Percentiles rank a stretch among this genome's conserved stretches.
phyloP scores from a whole-genome alignment of 1,140 invertebrate genomes.

The Drosophila azteca region DNA sequence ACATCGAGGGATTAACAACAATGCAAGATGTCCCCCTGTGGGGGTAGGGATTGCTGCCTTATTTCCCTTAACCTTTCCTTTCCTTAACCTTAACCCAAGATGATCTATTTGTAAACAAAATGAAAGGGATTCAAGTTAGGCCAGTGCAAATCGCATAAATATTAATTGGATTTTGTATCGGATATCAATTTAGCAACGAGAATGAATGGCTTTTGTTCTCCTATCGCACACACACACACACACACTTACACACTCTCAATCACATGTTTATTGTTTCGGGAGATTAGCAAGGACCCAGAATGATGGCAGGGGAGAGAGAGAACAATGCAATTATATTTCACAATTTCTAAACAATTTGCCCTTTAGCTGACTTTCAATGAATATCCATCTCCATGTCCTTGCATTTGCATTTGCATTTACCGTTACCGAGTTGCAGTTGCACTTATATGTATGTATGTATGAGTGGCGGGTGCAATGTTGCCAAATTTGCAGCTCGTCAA shows the following conservation, averaged over 20 bases:
- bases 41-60: too few relatives aligned
- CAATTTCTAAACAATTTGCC: slow-evolving; percentile 56
- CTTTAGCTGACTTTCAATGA: slow-evolving; percentile 51
- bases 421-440: slow-evolving; percentile 4
- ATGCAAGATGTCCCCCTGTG: too few relatives aligned
- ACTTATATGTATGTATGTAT: too few relatives aligned
- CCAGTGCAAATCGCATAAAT: neutral
- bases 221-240: too few relatives aligned
- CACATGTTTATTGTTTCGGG: slow-evolving; percentile 41
- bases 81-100: too few relatives aligned
- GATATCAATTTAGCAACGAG: slow-evolving; percentile 54
- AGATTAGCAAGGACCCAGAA: slow-evolving; percentile 31
- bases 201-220: slow-evolving; percentile 14
- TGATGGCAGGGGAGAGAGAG: neutral
- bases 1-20: too few relatives aligned
- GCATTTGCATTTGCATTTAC: slow-evolving; percentile 29
- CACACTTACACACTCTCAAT: neutral
- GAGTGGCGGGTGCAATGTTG: slow-evolving; percentile 26
- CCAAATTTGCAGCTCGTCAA: slow-evolving; percentile 66
- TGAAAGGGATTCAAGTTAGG: too few relatives aligned
- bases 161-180: slow-evolving; percentile 21
- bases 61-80: too few relatives aligned
- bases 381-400: slow-evolving; percentile 22
- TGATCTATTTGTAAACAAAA: too few relatives aligned
- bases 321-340: slow-evolving; percentile 64